Base-by-base conservation (phyloP, 1,140 invertebrate species). In the Drosophila athabasca region DNA sequence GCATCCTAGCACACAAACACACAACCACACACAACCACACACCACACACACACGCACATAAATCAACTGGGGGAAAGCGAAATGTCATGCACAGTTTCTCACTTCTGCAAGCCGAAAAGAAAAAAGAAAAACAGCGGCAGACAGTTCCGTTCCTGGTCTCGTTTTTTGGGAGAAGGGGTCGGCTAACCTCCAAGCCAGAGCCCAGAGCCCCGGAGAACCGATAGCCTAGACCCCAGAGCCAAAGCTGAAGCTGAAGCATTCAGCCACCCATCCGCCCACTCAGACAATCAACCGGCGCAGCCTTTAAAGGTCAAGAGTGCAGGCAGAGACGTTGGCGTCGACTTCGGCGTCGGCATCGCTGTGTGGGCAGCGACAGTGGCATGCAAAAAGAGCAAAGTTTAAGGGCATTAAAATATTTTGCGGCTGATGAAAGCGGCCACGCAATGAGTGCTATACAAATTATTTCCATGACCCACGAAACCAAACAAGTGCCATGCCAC, bases 261-360 rank as follows among this genome's bases (percentile, higher is more conserved):
- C 22, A 19, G 7, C 58, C 35, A 8, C 15, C 53, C 1, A 67
- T 55, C 61, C 62, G 64, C 70, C 59, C 73, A 65, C 74, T 48
- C 53, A 44, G 41, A 51, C 39, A 41, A 70, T 61, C 67, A 53
- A 59, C 66, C 57, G 65, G 62, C 62, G 60, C 55, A 74, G 65
- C 62, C 64, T 87, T 88, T 87, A 87, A 87, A 87, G 83, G 83
- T 87, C 83, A 87, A 87, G 83, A 87, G 83, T 87, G 83, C 83
- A 88, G 76, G 59, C 61, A 54, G 50, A 57, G 62, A 72, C 46
- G 58, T 58, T 35, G 50, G 46, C 51, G 43, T 35, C 52, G 52
- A 72, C 46, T 54, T 29, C 45, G 41, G 43, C 49, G 60, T 58
- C 43, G 50, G 46, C 48, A 46, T 35, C 52, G 52, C 61, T 49